A percentile compares a stretch with the other conserved stretches of the same genome.
Evolutionary conservation across 2,113 vertebrate genomes (phyloP).

Genomic region (Gobius niger): DNA sequence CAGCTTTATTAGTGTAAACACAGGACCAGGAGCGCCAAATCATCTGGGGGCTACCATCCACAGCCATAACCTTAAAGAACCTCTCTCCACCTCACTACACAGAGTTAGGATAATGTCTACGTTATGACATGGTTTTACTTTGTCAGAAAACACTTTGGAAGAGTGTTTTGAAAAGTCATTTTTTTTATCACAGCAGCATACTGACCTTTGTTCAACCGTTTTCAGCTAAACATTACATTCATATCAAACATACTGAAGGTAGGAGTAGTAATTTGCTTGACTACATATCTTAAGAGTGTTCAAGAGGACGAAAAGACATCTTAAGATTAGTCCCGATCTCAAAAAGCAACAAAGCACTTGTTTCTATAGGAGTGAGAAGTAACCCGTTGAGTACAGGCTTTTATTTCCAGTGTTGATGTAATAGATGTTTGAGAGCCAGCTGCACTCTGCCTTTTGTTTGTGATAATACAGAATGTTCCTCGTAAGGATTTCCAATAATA

Average conservation of each 20-base stretch:
- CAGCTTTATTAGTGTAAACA: slow-evolving; percentile 19
- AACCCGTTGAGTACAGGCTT: background rate
- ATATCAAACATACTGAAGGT: no score
- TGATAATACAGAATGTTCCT: background rate
- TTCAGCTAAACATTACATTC: no score
- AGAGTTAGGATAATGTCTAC: background rate
- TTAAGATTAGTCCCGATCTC: no score
- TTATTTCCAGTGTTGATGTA: background rate
- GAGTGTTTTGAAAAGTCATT: no score
- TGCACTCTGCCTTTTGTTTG: background rate
- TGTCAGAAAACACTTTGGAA: background rate
- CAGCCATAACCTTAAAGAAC: slow-evolving; percentile 12
- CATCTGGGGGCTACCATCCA: background rate
- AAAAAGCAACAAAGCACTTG: background rate
- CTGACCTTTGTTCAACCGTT: no score
- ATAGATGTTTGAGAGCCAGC: background rate
- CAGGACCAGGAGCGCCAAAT: slow-evolving; percentile 3
- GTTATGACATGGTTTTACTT: background rate
- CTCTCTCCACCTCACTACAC: background rate
- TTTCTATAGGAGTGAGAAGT: background rate
- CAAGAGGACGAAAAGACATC: no score
- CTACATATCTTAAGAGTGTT: no score
- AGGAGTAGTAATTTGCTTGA: no score
- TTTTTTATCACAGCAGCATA: no score
- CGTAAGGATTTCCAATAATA: background rate